Percentiles rank a stretch among this genome's conserved stretches.
phyloP scores from a whole-genome alignment of 2,113 vertebrate species.

The Prunella fulvescens region DNA sequence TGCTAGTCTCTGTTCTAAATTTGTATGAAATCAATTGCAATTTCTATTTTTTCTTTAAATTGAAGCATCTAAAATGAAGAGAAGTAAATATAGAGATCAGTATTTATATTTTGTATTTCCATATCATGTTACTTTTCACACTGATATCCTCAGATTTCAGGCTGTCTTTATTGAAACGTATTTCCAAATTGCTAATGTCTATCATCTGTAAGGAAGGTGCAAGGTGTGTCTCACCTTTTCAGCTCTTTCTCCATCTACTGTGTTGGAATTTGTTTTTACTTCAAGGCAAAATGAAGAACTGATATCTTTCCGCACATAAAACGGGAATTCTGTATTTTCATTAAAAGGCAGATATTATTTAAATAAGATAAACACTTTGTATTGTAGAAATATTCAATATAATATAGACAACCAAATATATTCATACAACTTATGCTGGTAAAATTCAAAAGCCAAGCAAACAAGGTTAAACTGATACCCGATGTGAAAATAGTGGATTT shows the following conservation, averaged over 20 bases:
- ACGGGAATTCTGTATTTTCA: neutral
- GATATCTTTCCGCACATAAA: neutral
- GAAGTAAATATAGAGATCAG: neutral
- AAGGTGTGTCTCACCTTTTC: neutral
- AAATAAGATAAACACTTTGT: neutral
- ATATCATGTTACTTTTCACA: neutral
- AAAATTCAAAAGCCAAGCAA: neutral
- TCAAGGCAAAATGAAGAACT: neutral
- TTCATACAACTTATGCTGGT: neutral
- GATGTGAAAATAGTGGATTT: neutral
- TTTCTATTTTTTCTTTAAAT: neutral
- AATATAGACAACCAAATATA: neutral
- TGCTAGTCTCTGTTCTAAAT: neutral
- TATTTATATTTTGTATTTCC: neutral
- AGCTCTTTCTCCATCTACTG: neutral
- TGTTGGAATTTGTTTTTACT: neutral
- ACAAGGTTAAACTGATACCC: neutral
- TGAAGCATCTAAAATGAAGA: neutral
- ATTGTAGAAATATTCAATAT: neutral
- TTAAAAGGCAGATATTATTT: neutral
- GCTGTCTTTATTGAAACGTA: neutral
- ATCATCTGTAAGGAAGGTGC: neutral
- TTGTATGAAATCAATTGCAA: neutral
- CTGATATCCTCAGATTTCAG: neutral
- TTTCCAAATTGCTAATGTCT: neutral